Evolutionary conservation across 2,113 vertebrate genomes (phyloP), one percentile per base, ranked within the genome.

Genomic region (Micronisus gabar): DNA sequence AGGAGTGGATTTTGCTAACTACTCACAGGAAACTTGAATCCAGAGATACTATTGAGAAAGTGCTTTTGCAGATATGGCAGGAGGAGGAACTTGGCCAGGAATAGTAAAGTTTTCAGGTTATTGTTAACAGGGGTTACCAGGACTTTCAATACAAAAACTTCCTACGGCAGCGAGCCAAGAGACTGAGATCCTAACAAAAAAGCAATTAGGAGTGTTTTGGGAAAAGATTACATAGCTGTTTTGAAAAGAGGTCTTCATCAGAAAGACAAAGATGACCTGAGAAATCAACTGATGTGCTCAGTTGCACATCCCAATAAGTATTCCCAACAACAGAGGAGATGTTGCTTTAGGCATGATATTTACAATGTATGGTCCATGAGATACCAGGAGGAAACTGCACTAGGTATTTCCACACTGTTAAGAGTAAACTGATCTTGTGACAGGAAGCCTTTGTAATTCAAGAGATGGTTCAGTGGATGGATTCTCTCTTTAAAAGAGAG

Each of bases 271-370:
- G 50, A 38, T 80, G 48, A 83, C 45, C 23, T 61, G 40, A 89
- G 43, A 84, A 94, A 81, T 53, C 18, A 48, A 20, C 29, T 61
- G 43, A 73, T 38, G 6, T n/a, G 21, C 53, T 93, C 40, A 38
- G 13, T 19, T 68, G 40, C 11, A 4, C 43, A 55, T 72, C 25
- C n/a, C 13, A 18, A 2, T n/a, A 47, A 40, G 30, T 59, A 47
- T 15, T 90, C 22, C 29, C 0, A 0, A 32, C 48, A 36, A 7
- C 10, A 80, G 65, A 59, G 34, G 26, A 66, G 40, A n/a, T 59
- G 34, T 61, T 90, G 19, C 43, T 88, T 76, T 43, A 86, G 59
- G 22, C 9, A 11, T 17, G 22, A 4, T 45, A 10, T 0, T 4
- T n/a, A 9, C 27, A 7, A 10, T 1, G 1, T 47, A 20, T 19